phyloP scores from a whole-genome alignment of 2,113 vertebrate genomes.

The Poecilia latipinna region DNA sequence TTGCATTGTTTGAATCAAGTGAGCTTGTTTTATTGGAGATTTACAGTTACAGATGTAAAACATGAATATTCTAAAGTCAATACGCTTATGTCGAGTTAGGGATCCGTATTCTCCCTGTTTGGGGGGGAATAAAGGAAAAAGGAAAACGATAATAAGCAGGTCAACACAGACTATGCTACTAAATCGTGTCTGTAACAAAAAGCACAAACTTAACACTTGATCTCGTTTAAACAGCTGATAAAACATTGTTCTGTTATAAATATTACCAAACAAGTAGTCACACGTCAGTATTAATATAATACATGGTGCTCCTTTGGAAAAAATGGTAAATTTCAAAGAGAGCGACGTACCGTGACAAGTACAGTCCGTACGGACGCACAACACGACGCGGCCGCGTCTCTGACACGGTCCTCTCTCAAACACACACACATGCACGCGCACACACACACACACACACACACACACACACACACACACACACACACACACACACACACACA shows the following conservation, averaged over 20 bases:
- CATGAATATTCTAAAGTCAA: conserved; percentile 70
- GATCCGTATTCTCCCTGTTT: conserved; percentile 44
- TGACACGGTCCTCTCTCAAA: conserved; percentile 28
- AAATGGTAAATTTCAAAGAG: conserved; percentile 56
- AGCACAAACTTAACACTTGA: conserved; percentile 70
- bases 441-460: conserved; percentile 6
- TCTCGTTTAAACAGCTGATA: conserved; percentile 64
- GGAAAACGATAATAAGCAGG: conserved; percentile 64
- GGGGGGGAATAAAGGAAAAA: background rate
- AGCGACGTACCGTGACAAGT: conserved; percentile 50
- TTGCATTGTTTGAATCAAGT: conserved; percentile 48
- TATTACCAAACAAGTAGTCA: conserved; percentile 74
- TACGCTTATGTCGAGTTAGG: conserved; percentile 54
- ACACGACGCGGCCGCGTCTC: conserved; percentile 39
- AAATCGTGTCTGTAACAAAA: conserved; percentile 73
- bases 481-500: background rate
- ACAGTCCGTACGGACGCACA: conserved; percentile 62
- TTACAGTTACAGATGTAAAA: conserved; percentile 77
- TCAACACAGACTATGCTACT: conserved; percentile 78
- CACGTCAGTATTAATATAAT: conserved; percentile 82
- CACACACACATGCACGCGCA: too few species aligned
- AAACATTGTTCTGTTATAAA: conserved; percentile 70
- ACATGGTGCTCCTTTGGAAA: conserved; percentile 69
- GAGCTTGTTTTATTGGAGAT: conserved; percentile 73
- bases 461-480: conserved; percentile 7